Conservation (phyloP, 2,113 vertebrate species). For the Carettochelys insculpta region DNA sequence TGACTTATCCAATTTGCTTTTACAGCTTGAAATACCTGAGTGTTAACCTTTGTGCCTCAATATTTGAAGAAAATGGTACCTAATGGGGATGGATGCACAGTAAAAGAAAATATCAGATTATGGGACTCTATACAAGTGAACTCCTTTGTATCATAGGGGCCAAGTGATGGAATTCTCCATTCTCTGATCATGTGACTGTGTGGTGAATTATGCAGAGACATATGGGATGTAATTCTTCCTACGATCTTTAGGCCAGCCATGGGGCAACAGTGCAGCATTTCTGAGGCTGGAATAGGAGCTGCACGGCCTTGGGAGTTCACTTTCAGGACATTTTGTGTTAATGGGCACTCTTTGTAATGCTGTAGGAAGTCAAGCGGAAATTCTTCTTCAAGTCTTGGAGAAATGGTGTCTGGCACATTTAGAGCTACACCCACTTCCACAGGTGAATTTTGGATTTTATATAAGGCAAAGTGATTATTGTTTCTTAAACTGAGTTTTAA, state of each 20-base stretch:
- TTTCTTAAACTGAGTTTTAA: background rate
- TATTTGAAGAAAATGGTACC: background rate
- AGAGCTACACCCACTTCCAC: conserved; percentile 91
- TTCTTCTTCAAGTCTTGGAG: conserved; percentile 96
- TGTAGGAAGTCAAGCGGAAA: conserved; percentile 94
- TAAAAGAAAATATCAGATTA: background rate
- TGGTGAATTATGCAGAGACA: background rate
- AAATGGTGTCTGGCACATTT: conserved; percentile 96
- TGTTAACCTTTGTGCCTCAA: background rate
- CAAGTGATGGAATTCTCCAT: background rate
- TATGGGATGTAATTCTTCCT: background rate
- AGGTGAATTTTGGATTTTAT: conserved; percentile 75
- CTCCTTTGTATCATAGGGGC: background rate
- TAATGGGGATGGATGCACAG: background rate
- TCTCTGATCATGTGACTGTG: background rate
- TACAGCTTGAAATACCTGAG: background rate
- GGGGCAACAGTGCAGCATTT: background rate
- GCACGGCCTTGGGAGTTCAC: background rate
- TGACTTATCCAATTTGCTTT: background rate
- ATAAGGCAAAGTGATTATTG: background rate
- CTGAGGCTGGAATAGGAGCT: background rate
- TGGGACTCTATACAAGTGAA: background rate
- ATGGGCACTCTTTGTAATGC: conserved; percentile 18
- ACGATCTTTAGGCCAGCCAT: background rate
- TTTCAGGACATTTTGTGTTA: background rate